A percentile compares a stretch with the other conserved stretches of the same genome.
These are phyloP conservation scores for Drosophila monieri DNA, from an alignment of 2,888 invertebrate genomes.

Conservation along the genomic window DNA sequence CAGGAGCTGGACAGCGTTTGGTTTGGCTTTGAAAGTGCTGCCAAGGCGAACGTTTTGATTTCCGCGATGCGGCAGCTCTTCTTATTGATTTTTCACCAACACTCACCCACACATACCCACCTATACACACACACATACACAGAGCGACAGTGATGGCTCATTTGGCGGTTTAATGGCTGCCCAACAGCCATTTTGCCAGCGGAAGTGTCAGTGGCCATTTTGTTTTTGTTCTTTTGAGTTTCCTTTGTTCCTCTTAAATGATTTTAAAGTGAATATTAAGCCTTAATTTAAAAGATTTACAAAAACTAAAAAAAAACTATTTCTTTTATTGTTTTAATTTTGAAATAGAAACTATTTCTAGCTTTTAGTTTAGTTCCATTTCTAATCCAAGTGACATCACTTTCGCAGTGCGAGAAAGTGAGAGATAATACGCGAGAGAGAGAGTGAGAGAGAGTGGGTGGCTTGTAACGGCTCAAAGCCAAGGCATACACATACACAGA, in stretches of 20 bases:
- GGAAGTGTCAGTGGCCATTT: neutral
- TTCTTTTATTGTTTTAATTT: neutral
- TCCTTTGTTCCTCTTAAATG: neutral
- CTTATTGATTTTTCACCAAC: constrained; percentile 49
- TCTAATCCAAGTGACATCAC: constrained; percentile 8
- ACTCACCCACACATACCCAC: constrained; percentile 17
- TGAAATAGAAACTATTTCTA: neutral
- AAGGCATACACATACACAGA: constrained; percentile 26
- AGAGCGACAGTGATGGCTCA: constrained; percentile 17
- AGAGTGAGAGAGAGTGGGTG: constrained; percentile 4
- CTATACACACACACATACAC: constrained; percentile 17
- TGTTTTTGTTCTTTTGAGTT: neutral
- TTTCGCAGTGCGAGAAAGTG: neutral
- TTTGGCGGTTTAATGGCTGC: constrained; percentile 3
- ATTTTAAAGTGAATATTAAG: neutral
- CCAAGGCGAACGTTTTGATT: constrained; percentile 19
- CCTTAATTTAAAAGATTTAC: neutral
- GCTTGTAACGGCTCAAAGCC: constrained; percentile 23
- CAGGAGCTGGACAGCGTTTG: neutral
- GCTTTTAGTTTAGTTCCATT: neutral
- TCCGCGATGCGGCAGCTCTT: constrained; percentile 41
- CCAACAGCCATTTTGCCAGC: constrained; percentile 6
- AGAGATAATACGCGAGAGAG: neutral
- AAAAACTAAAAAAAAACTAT: neutral
- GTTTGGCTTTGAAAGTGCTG: constrained; percentile 11